Percentiles rank a stretch among this genome's conserved stretches.
phyloP scores from a whole-genome alignment of 2,113 vertebrate species.

The Pituophis catenifer region DNA sequence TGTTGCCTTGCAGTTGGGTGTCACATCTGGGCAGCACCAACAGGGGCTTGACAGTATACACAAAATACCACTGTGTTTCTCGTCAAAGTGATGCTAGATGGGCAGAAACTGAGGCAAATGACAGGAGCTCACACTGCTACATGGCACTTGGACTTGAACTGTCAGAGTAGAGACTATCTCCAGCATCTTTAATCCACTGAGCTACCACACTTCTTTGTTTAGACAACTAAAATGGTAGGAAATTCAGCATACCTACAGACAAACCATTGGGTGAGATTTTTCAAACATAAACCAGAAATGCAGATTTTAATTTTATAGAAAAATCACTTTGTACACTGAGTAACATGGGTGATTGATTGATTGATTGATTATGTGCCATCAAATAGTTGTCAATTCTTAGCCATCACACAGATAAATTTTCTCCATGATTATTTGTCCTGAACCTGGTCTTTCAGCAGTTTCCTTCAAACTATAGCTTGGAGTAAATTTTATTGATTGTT shows the following conservation, averaged over 20 bases:
- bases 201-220: neutral
- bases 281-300: neutral
- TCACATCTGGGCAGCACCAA: no score
- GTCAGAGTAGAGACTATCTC: no score
- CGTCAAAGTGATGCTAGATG: neutral
- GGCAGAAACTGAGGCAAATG: neutral
- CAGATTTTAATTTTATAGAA: neutral
- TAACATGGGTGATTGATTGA: neutral
- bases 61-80: neutral
- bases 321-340: neutral
- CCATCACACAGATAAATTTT: neutral
- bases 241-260: constrained; percentile 8
- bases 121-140: no score
- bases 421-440: no score
- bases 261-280: neutral
- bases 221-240: constrained; percentile 16
- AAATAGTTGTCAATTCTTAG: neutral
- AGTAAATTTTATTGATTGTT: neutral
- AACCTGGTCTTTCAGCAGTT: no score
- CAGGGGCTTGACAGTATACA: neutral
- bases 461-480: neutral
- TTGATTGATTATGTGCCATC: neutral
- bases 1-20: no score
- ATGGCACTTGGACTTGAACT: no score
- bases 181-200: no score